These are phyloP conservation scores for Daubentonia madagascariensis DNA, from an alignment of 2,113 vertebrate species.

Conservation along the genomic window DNA sequence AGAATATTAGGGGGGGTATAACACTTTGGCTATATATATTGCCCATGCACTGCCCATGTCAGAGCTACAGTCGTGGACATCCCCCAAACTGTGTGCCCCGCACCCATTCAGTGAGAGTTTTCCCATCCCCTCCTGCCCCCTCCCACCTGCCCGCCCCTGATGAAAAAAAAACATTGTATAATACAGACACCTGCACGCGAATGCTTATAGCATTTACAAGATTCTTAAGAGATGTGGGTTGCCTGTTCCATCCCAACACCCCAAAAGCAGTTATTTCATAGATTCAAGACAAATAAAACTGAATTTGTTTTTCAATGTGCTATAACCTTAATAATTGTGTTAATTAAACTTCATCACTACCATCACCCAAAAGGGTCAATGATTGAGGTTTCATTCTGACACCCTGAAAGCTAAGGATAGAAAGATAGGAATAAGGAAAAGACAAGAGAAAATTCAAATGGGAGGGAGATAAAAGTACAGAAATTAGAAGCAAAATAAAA, in stretches of 20 bases:
- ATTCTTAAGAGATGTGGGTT: background rate
- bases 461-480: background rate
- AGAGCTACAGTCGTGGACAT: no score
- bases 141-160: no score
- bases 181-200: no score
- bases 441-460: background rate
- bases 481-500: background rate
- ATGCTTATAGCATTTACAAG: background rate
- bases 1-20: no score
- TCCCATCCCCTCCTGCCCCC: no score
- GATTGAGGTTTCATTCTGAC: background rate
- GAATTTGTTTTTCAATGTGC: background rate
- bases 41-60: no score
- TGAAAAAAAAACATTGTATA: no score
- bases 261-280: background rate
- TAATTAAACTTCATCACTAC: background rate
- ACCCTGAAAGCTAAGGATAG: background rate
- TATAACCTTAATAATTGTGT: background rate
- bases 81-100: no score
- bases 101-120: no score
- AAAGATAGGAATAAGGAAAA: background rate
- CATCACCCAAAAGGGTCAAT: background rate
- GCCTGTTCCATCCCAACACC: background rate
- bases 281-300: background rate
- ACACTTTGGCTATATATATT: no score